Percentiles rank a stretch among this genome's conserved stretches.
Evolutionary conservation across 2,113 vertebrate genomes (phyloP).

Genomic region (Anthoscopus minutus): DNA sequence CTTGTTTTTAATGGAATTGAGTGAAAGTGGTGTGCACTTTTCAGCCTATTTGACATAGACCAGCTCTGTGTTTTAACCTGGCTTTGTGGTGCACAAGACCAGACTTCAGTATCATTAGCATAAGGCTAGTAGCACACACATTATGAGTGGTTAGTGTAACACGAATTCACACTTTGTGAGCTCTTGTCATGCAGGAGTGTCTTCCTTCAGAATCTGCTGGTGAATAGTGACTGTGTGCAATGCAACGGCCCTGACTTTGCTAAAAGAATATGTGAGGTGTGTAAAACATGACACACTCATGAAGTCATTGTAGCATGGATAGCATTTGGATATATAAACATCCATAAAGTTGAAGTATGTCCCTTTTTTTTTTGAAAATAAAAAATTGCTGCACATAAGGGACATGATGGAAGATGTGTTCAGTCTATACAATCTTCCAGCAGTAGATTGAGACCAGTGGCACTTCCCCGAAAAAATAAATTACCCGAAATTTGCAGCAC

Average conservation of each 20-base stretch:
- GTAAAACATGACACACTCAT: neutral
- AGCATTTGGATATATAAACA: constrained; percentile 10
- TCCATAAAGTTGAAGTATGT: constrained; percentile 25
- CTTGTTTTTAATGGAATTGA: neutral
- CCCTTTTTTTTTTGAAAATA: constrained; percentile 25
- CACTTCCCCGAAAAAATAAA: constrained; percentile 80
- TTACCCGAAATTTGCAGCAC: constrained; percentile 82
- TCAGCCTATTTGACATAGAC: neutral
- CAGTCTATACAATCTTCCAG: constrained; percentile 71
- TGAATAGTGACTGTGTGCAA: neutral
- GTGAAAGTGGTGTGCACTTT: neutral
- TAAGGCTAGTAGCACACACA: accelerated
- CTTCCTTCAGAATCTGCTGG: neutral
- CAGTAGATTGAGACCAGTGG: constrained; percentile 75
- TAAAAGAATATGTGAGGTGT: neutral
- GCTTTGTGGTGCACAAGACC: neutral
- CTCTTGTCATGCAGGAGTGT: neutral
- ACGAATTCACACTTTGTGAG: neutral
- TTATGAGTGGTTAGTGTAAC: neutral
- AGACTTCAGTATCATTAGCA: neutral
- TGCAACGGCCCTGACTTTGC: neutral
- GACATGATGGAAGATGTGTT: constrained; percentile 62
- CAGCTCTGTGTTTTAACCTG: neutral
- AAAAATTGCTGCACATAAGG: constrained; percentile 57
- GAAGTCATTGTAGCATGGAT: neutral